Evolutionary conservation across 2,888 invertebrate genomes (phyloP).

Genomic region (Polydrusus cervinus): DNA sequence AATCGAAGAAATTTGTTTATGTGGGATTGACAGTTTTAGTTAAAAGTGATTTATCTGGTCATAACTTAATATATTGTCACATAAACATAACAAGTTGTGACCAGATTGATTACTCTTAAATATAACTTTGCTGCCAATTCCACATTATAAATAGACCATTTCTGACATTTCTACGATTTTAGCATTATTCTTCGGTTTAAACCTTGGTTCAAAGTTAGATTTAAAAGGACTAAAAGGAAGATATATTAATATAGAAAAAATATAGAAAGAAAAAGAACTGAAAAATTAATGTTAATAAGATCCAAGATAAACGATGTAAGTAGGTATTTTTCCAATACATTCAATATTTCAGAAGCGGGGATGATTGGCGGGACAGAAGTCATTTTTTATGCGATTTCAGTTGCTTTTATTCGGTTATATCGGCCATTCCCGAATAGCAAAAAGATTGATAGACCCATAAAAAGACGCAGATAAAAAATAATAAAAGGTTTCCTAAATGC

Average conservation of each 20-base stretch:
- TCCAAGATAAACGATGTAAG: conserved; percentile 4
- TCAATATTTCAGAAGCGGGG: conserved; percentile 18
- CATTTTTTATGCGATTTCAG: conserved; percentile 3
- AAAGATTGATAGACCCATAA: conserved; percentile 14
- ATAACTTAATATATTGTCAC: too few relatives aligned
- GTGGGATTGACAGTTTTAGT: too few relatives aligned
- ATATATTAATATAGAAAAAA: neutral
- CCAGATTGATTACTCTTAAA: too few relatives aligned
- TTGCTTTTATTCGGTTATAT: neutral
- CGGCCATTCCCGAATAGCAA: conserved; percentile 1
- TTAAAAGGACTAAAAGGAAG: too few relatives aligned
- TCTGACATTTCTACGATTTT: too few relatives aligned
- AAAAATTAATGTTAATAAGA: neutral
- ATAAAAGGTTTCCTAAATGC: neutral
- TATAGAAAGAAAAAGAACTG: neutral
- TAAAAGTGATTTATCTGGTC: too few relatives aligned
- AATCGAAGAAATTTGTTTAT: too few relatives aligned
- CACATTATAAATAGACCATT: too few relatives aligned
- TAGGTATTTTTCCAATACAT: neutral
- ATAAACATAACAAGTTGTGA: too few relatives aligned
- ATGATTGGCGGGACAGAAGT: conserved; percentile 14
- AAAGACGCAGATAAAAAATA: neutral
- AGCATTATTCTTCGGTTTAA: too few relatives aligned
- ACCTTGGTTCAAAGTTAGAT: too few relatives aligned
- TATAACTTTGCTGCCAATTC: too few relatives aligned